These are phyloP conservation scores for Paratrypauchen microcephalus DNA, from an alignment of 2,797 vertebrate species.

Conservation along the genomic window DNA sequence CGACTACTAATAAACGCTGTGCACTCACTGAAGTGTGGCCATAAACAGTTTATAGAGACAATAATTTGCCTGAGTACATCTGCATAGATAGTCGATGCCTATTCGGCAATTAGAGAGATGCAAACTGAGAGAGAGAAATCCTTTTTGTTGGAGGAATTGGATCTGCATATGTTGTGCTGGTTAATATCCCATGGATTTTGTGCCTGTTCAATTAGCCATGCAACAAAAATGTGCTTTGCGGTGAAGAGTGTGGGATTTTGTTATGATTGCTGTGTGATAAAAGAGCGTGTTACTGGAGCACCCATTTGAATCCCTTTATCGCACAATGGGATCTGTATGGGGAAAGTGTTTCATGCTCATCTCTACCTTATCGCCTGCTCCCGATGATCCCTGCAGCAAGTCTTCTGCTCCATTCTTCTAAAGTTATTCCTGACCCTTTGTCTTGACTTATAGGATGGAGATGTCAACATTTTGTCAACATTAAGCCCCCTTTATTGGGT, in stretches of 20 bases:
- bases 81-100: conserved; percentile 34
- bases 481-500: not conserved
- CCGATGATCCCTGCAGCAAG: conserved; percentile 33
- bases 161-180: conserved; percentile 17
- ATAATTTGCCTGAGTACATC: conserved; percentile 50
- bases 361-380: conserved; percentile 17
- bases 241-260: conserved; percentile 26
- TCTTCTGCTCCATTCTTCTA: conserved; percentile 10
- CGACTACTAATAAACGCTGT: conserved; percentile 66
- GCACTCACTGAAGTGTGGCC: conserved; percentile 57
- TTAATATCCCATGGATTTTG: conserved; percentile 16
- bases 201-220: conserved; percentile 38
- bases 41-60: conserved; percentile 60
- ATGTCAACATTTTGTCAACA: conserved; percentile 24
- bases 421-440: conserved; percentile 8
- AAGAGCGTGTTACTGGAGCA: conserved; percentile 24
- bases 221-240: conserved; percentile 25
- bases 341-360: conserved; percentile 31
- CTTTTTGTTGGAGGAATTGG: conserved; percentile 20
- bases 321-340: conserved; percentile 24
- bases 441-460: conserved; percentile 13
- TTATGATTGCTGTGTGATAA: conserved; percentile 29
- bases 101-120: conserved; percentile 42
- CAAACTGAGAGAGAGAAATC: conserved; percentile 31
- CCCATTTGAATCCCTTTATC: conserved; percentile 14